Percentiles rank a stretch among this genome's conserved stretches.
These are phyloP conservation scores for Brachyalestes nurse DNA, from an alignment of 2,797 vertebrate species.

Conservation along the genomic window DNA sequence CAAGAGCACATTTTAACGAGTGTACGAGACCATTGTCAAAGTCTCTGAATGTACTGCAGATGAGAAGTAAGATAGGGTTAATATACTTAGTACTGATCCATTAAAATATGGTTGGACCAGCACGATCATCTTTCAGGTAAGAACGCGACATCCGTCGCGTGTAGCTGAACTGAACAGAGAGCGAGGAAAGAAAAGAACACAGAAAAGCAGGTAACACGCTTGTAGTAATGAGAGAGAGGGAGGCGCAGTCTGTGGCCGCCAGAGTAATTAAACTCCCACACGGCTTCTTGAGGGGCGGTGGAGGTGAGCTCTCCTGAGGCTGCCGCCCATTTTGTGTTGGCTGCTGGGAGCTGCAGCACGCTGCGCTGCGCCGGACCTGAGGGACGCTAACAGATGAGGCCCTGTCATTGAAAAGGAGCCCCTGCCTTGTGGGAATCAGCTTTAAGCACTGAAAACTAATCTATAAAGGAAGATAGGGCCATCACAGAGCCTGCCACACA, in stretches of 20 bases:
- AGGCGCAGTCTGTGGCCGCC: constrained; percentile 44
- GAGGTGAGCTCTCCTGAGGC: constrained; percentile 54
- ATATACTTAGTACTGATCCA: not conserved
- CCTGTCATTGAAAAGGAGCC: constrained; percentile 60
- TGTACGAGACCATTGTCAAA: not conserved
- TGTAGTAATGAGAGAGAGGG: constrained; percentile 45
- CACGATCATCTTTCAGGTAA: not conserved
- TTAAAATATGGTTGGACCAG: not conserved
- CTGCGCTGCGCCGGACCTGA: constrained; percentile 42
- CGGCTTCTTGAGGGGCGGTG: constrained; percentile 51
- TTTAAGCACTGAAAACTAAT: constrained; percentile 54
- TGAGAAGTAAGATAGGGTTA: not conserved
- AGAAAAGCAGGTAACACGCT: constrained; percentile 35
- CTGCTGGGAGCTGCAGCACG: constrained; percentile 44
- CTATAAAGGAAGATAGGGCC: constrained; percentile 50
- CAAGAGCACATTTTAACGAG: not conserved
- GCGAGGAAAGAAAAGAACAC: not conserved
- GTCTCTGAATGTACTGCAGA: not conserved
- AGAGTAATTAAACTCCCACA: constrained; percentile 65
- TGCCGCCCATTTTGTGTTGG: constrained; percentile 55
- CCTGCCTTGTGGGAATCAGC: constrained; percentile 46
- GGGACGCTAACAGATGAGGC: constrained; percentile 60
- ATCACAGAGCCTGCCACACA: constrained; percentile 28
- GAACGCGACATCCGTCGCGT: not conserved
- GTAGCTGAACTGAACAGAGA: not conserved